phyloP scores from a whole-genome alignment of 2,888 invertebrate genomes.

The Caenorhabditis wallacei region DNA sequence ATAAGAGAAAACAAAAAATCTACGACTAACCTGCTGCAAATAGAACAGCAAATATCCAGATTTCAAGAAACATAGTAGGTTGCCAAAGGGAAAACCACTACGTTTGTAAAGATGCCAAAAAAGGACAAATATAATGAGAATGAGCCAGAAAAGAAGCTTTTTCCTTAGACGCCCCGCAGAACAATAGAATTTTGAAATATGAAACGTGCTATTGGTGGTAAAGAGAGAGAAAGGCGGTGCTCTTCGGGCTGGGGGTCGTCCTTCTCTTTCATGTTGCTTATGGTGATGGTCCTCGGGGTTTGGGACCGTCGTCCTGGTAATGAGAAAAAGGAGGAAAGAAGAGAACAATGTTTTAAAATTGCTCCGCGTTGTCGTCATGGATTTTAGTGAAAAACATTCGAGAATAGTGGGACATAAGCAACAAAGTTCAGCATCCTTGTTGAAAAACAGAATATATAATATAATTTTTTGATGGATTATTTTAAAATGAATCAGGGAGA shows the following conservation, averaged over 20 bases:
- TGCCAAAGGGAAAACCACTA: background rate
- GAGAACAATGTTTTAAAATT: slow-evolving; percentile 14
- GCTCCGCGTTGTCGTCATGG: slow-evolving; percentile 21
- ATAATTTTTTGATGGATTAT: no score
- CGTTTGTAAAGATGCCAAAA: slow-evolving; percentile 1
- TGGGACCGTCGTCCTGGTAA: slow-evolving; percentile 12
- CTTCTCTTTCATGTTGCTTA: slow-evolving; percentile 17
- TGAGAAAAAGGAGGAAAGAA: background rate
- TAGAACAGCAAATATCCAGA: slow-evolving; percentile 12
- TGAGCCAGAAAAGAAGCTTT: slow-evolving; percentile 9
- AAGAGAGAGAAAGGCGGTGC: background rate
- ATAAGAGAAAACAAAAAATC: background rate
- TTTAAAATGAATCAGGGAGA: no score
- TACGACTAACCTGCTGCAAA: background rate
- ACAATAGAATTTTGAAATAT: slow-evolving; percentile 54
- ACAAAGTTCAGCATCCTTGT: slow-evolving; percentile 15
- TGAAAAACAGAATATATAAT: background rate
- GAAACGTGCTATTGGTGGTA: slow-evolving; percentile 36
- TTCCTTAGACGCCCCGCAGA: background rate
- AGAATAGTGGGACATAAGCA: slow-evolving; percentile 27
- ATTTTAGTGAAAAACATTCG: slow-evolving; percentile 12
- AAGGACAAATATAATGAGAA: slow-evolving; percentile 28
- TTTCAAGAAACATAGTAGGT: slow-evolving; percentile 11
- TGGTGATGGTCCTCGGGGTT: slow-evolving; percentile 21
- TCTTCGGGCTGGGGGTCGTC: background rate